Evolutionary conservation across 2,797 vertebrate species (phyloP).

Genomic region (Propithecus deckenii): DNA sequence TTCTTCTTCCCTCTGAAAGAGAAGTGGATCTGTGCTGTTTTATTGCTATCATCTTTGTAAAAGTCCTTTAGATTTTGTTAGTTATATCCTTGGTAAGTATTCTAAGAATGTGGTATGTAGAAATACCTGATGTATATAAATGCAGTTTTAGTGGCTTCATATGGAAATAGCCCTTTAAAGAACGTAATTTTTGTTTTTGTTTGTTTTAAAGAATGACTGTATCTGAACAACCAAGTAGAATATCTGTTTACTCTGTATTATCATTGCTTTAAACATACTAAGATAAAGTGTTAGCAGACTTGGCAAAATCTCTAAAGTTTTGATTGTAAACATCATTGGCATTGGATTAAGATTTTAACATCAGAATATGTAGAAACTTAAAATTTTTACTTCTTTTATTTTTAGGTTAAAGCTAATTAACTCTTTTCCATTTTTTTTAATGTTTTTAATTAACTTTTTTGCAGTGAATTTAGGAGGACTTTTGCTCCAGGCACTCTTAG

Average conservation of each 20-base stretch:
- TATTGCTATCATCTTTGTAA: not conserved
- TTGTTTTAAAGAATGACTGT: not conserved
- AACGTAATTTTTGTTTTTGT: not conserved
- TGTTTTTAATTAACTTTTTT: not conserved
- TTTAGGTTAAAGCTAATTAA: not conserved
- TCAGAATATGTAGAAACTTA: not conserved
- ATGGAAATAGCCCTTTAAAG: not conserved
- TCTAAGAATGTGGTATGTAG: not conserved
- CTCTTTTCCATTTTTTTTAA: not conserved
- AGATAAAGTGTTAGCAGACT: not conserved
- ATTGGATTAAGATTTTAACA: not conserved
- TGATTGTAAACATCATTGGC: slow-evolving; percentile 7
- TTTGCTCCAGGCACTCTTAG: slow-evolving; percentile 95
- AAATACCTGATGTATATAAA: not conserved
- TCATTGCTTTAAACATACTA: not conserved
- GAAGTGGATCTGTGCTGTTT: not conserved
- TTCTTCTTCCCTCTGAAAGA: not conserved
- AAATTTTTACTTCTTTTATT: not conserved
- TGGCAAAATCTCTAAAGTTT: not conserved
- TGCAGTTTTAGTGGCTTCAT: not conserved
- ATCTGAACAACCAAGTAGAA: not conserved
- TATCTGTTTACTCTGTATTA: not conserved
- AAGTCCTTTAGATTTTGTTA: not conserved
- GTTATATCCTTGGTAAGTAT: not conserved
- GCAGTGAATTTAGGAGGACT: slow-evolving; percentile 98